Evolutionary conservation across 2,888 invertebrate species (phyloP), one percentile per base, ranked within the genome.

Genomic region (Stegophylla sp.): DNA sequence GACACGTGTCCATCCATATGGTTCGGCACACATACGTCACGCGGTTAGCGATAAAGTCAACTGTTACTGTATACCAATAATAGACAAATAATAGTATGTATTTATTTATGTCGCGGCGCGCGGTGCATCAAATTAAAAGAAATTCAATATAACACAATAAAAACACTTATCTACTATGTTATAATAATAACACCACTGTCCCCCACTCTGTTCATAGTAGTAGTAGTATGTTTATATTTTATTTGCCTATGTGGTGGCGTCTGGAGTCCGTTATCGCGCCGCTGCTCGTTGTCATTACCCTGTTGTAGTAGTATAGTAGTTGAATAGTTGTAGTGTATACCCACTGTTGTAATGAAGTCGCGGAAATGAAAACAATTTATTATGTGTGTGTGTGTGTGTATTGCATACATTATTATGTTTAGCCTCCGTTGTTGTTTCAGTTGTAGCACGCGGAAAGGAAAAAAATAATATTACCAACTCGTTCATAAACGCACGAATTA

Each of bases 391-490:
- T 59, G 59, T 59, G 13, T 20, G 20, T 64, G 12, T 20, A 3
- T 28, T 13, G 20, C 1, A 13, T 20, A n/a, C n/a, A n/a, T 13
- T 20, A 20, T 53, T n/a, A n/a, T 20, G 20, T 28, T 48, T 9
- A 67, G 23, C 26, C 28, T 2, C 26, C n/a, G 67, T 48, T 66
- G 66, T 66, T 66, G 48, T 69, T 69, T 69, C 28, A 69, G 67
- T 51, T 69, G 48, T 69, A 7, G 48, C 15, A n/a, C 48, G 7
- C 28, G 12, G 28, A 67, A 48, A 45, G 26, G 13, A 26, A 59
- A 59, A 59, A 13, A 26, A 59, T n/a, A 26, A 61, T 28, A 28
- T n/a, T n/a, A n/a, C n/a, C 3, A 5, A 61, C 7, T 51, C 51
- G n/a, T 69, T 51, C 69, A 51, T 69, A 34, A 51, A 51, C 13